Percentiles rank a stretch among this genome's conserved stretches.
These are phyloP conservation scores for Melanotaenia duboulayi DNA, from an alignment of 2,113 vertebrate species.

Conservation along the genomic window DNA sequence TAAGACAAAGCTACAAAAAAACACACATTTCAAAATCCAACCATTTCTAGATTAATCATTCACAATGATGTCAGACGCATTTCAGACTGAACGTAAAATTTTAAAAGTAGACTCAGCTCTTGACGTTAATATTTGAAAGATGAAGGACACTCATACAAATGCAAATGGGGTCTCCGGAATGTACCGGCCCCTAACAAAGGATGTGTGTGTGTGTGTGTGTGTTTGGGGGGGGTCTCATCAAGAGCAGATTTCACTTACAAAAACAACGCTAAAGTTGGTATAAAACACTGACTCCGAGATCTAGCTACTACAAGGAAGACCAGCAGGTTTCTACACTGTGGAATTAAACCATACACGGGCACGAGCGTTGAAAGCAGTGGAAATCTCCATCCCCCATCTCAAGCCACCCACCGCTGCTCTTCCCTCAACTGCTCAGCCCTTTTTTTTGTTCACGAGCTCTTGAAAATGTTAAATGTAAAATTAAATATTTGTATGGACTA, in stretches of 20 bases:
- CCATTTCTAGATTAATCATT: neutral
- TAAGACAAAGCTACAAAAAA: conserved; percentile 47
- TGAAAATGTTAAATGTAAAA: neutral
- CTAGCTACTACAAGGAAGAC: neutral
- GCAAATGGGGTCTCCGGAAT: conserved; percentile 37
- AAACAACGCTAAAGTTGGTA: conserved; percentile 21
- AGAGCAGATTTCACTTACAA: conserved; percentile 9
- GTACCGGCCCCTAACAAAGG: conserved; percentile 68
- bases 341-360: conserved; percentile 27
- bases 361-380: conserved; percentile 41
- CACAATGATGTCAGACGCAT: neutral
- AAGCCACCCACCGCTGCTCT: conserved; percentile 54
- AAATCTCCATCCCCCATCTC: conserved; percentile 69
- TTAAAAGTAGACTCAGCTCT: neutral
- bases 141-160: conserved; percentile 22
- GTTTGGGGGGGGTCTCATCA: conserved; percentile 22
- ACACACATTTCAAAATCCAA: neutral
- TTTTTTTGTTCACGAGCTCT: conserved; percentile 63
- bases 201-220: too few species aligned
- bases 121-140: neutral
- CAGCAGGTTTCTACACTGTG: neutral
- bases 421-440: conserved; percentile 61
- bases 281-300: neutral
- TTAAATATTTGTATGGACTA: neutral
- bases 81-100: neutral